Percentiles rank a stretch among this genome's conserved stretches.
phyloP scores from a whole-genome alignment of 2,888 invertebrate species.

The Andrena dorsata region DNA sequence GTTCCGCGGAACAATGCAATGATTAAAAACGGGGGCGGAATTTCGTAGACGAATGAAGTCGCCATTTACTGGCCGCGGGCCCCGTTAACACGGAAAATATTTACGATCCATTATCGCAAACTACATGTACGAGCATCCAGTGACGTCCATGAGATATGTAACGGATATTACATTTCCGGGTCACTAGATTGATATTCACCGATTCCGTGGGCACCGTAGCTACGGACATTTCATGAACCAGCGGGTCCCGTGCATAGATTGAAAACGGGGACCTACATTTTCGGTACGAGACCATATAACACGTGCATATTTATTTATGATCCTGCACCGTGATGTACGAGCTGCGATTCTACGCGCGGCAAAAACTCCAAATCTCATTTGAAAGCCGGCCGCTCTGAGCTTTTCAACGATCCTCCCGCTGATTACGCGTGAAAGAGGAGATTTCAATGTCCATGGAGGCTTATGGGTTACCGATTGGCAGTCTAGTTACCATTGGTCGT shows the following conservation, averaged over 20 bases:
- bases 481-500: too few species aligned
- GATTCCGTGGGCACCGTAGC: constrained; percentile 39
- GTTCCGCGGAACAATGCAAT: neutral
- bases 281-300: constrained; percentile 23
- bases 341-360: constrained; percentile 14
- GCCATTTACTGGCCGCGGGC: neutral
- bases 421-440: neutral
- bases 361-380: constrained; percentile 3
- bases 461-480: too few species aligned
- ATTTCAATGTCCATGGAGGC: too few species aligned
- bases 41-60: constrained; percentile 14
- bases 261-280: constrained; percentile 36
- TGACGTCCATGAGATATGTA: constrained; percentile 66
- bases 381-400: neutral
- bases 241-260: constrained; percentile 32
- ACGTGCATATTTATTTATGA: constrained; percentile 37
- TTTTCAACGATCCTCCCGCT: constrained; percentile 16
- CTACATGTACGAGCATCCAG: constrained; percentile 42
- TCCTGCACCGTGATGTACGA: constrained; percentile 10
- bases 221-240: constrained; percentile 56
- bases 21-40: constrained; percentile 7
- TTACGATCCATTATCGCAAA: constrained; percentile 62
- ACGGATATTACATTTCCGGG: constrained; percentile 72
- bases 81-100: constrained; percentile 49
- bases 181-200: constrained; percentile 68